Percentiles rank a stretch among this genome's conserved stretches.
Evolutionary conservation across 1,140 invertebrate species (phyloP).

Genomic region (Monochamus saltuarius): DNA sequence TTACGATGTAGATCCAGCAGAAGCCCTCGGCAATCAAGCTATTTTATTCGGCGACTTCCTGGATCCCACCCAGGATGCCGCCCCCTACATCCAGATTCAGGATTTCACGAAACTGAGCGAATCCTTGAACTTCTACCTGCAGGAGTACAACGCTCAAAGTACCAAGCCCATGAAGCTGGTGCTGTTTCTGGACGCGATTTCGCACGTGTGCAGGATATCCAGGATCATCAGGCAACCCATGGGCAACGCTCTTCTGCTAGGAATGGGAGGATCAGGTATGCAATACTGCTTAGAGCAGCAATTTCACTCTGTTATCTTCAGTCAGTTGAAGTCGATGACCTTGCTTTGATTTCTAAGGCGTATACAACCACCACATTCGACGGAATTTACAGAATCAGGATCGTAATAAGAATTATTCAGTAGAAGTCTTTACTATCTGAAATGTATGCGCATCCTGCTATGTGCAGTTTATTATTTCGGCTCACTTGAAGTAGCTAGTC

Average conservation of each 20-base stretch:
- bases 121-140: slow-evolving; percentile 56
- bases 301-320: too few relatives aligned
- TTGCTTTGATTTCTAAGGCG: too few relatives aligned
- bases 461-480: too few relatives aligned
- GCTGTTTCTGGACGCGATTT: slow-evolving; percentile 68
- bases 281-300: too few relatives aligned
- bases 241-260: slow-evolving; percentile 62
- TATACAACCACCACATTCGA: too few relatives aligned
- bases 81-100: slow-evolving; percentile 66
- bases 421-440: too few relatives aligned
- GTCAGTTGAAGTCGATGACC: too few relatives aligned
- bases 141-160: slow-evolving; percentile 67
- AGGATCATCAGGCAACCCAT: slow-evolving; percentile 64
- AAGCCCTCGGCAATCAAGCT: slow-evolving; percentile 59
- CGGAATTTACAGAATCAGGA: too few relatives aligned
- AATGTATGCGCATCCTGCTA: too few relatives aligned
- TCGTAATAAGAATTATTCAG: too few relatives aligned
- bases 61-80: slow-evolving; percentile 55
- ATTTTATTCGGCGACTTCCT: slow-evolving; percentile 74
- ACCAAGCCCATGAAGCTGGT: slow-evolving; percentile 71
- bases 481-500: too few relatives aligned
- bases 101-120: slow-evolving; percentile 53
- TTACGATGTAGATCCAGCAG: slow-evolving; percentile 61
- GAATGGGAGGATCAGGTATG: slow-evolving; percentile 66
- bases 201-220: slow-evolving; percentile 66